Conservation (phyloP, 35 echinoderm and acorn worm species). For the Lytechinus pictus region DNA sequence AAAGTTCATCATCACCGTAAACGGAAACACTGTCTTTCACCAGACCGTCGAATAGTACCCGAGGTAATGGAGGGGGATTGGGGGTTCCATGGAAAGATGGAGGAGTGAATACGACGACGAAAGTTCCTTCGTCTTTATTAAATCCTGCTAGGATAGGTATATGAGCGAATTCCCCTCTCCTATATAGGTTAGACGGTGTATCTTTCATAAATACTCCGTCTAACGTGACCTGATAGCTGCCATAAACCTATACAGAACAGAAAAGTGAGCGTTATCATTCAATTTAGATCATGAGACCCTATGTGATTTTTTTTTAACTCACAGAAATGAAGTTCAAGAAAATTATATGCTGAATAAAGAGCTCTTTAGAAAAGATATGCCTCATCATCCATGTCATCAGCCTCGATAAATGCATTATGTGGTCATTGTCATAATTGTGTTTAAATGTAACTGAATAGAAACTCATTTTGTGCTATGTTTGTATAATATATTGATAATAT, state of each 20-base stretch:
- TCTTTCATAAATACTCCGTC: conserved; percentile 48
- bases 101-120: not conserved
- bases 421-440: too few species aligned
- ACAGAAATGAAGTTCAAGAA: too few species aligned
- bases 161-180: conserved; percentile 32
- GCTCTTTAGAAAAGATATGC: too few species aligned
- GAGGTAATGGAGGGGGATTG: conserved; percentile 20
- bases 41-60: not conserved
- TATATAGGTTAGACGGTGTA: conserved; percentile 46
- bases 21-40: not conserved
- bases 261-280: not conserved
- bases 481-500: too few species aligned
- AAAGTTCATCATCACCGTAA: conserved; percentile 54
- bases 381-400: too few species aligned
- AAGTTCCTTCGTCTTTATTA: conserved; percentile 53
- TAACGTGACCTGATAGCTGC: not conserved
- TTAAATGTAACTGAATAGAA: too few species aligned
- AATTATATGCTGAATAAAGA: too few species aligned
- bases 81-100: not conserved
- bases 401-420: too few species aligned
- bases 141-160: conserved; percentile 23
- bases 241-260: not conserved
- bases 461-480: too few species aligned
- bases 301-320: not conserved
- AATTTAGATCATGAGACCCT: not conserved